These are phyloP conservation scores for Lacerta viridis DNA, from an alignment of 2,797 vertebrate genomes.

Conservation along the genomic window DNA sequence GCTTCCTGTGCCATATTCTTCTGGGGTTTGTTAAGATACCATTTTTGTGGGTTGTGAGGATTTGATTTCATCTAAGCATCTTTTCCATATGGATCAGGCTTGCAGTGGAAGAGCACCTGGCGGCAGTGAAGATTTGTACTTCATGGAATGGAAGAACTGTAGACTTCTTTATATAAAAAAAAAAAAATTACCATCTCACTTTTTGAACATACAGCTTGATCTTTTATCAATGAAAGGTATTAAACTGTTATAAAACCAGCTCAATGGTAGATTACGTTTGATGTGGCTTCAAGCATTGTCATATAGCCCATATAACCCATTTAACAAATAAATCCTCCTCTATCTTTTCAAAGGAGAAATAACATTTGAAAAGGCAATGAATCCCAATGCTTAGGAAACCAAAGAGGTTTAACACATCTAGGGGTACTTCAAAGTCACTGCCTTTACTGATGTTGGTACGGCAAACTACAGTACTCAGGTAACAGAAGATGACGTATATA, in stretches of 20 bases:
- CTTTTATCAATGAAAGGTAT: conserved; percentile 17
- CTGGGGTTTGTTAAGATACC: conserved; percentile 4
- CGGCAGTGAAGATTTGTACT: not conserved
- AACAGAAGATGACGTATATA: not conserved
- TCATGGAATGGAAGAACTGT: not conserved
- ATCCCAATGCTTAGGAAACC: not conserved
- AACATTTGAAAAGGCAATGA: not conserved
- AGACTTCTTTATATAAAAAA: not conserved
- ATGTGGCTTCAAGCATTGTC: conserved; percentile 1
- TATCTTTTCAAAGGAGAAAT: conserved; percentile 26
- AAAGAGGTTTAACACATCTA: conserved; percentile 3
- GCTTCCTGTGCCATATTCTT: not conserved
- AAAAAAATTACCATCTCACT: not conserved
- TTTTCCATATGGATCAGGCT: conserved; percentile 14
- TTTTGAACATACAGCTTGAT: conserved; percentile 8
- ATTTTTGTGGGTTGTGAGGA: conserved; percentile 14
- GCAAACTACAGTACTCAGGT: not conserved
- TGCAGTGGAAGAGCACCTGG: not conserved
- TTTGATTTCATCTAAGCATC: not conserved
- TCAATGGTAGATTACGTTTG: not conserved
- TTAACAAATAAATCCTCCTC: conserved; percentile 20
- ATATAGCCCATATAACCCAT: not conserved
- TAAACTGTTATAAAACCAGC: conserved; percentile 16
- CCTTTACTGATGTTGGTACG: not conserved
- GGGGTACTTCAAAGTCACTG: not conserved